These are phyloP conservation scores for Papilio gigon DNA, from an alignment of 2,888 invertebrate species.

Conservation along the genomic window DNA sequence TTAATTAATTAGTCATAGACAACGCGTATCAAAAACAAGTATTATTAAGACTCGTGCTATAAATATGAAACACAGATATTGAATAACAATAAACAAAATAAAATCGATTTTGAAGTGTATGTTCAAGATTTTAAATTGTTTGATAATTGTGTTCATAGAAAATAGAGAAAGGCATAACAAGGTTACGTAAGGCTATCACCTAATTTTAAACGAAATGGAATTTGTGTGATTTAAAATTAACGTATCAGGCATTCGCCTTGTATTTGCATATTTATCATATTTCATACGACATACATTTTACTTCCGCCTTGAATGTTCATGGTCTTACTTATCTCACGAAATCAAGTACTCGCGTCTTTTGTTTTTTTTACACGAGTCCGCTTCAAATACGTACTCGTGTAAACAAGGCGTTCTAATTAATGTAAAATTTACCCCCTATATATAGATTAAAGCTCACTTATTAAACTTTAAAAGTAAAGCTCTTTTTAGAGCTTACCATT, in stretches of 20 bases:
- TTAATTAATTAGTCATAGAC: slow-evolving; percentile 12
- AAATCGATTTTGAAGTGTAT: too few relatives aligned
- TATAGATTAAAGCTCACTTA: neutral
- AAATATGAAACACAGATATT: too few relatives aligned
- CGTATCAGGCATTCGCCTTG: slow-evolving; percentile 16
- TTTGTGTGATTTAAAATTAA: slow-evolving; percentile 8
- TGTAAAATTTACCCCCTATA: neutral
- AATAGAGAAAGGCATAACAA: slow-evolving; percentile 1
- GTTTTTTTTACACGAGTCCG: neutral
- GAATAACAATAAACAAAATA: neutral
- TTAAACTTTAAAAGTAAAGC: too few relatives aligned
- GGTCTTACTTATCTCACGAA: slow-evolving; percentile 21
- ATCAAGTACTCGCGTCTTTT: neutral
- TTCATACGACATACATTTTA: slow-evolving; percentile 21
- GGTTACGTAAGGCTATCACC: neutral
- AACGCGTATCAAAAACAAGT: neutral
- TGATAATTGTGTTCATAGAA: neutral
- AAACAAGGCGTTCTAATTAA: neutral
- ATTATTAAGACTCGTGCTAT: neutral
- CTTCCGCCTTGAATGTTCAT: slow-evolving; percentile 38
- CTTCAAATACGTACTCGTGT: neutral
- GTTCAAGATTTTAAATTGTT: too few relatives aligned
- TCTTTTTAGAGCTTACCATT: too few relatives aligned
- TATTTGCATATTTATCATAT: slow-evolving; percentile 42
- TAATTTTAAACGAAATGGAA: neutral